These are phyloP conservation scores for Chymomyza costata DNA, from an alignment of 1,140 invertebrate genomes.

Conservation along the genomic window DNA sequence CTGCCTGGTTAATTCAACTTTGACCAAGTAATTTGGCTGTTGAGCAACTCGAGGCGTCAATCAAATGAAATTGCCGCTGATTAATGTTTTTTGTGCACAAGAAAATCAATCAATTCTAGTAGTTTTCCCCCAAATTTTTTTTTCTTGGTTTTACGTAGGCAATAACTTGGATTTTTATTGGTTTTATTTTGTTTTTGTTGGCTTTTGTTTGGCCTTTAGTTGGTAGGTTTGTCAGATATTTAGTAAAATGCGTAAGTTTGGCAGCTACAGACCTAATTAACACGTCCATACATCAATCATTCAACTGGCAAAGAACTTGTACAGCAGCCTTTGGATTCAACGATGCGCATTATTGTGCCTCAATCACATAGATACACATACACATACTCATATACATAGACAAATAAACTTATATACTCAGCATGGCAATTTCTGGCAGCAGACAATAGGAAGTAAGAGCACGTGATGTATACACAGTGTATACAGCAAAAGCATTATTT, in stretches of 20 bases:
- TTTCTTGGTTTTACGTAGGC: constrained; percentile 24
- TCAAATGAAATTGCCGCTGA: constrained; percentile 58
- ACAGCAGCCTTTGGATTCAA: constrained; percentile 47
- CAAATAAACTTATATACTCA: no score
- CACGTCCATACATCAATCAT: constrained; percentile 73
- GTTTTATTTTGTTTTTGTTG: constrained; percentile 15
- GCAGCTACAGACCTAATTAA: constrained; percentile 66
- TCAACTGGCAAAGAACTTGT: constrained; percentile 26
- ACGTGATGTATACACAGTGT: constrained; percentile 29
- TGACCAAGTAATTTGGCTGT: constrained; percentile 21
- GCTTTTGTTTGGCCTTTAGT: constrained; percentile 3
- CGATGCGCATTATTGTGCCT: constrained; percentile 69
- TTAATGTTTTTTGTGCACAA: constrained; percentile 59
- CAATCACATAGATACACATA: constrained; percentile 54
- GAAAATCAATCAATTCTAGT: constrained; percentile 68
- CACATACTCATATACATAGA: background rate
- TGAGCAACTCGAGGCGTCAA: constrained; percentile 35
- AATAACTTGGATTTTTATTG: constrained; percentile 54
- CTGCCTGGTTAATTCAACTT: background rate
- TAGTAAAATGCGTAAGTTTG: constrained; percentile 40
- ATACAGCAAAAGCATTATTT: no score
- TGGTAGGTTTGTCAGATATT: constrained; percentile 5
- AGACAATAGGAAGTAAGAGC: background rate
- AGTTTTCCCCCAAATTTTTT: constrained; percentile 33
- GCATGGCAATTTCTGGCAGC: background rate